Percentiles rank a stretch among this genome's conserved stretches.
Evolutionary conservation across 2,113 vertebrate genomes (phyloP).

Genomic region (Ovis aries): DNA sequence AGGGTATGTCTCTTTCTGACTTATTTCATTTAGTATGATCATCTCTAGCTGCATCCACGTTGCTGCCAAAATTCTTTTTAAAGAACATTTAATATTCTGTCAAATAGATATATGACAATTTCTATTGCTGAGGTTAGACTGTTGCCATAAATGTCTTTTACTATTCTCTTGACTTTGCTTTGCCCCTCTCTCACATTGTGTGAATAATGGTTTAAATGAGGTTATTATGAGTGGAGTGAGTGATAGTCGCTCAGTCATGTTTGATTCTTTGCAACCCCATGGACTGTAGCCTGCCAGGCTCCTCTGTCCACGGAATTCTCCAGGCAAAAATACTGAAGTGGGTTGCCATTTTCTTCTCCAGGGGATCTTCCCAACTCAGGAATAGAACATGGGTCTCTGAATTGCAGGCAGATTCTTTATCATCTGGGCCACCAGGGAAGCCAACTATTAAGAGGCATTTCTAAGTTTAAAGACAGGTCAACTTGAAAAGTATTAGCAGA

Average conservation of each 20-base stretch:
- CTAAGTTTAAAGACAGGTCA: background rate
- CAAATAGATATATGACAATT: background rate
- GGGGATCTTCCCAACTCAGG: background rate
- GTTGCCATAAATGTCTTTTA: background rate
- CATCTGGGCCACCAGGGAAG: background rate
- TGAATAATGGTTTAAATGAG: background rate
- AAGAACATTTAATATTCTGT: background rate
- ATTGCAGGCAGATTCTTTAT: background rate
- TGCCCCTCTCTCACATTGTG: background rate
- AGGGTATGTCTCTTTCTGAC: background rate
- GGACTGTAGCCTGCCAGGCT: background rate
- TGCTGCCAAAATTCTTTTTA: background rate
- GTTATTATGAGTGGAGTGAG: background rate
- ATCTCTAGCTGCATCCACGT: background rate
- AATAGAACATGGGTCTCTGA: background rate
- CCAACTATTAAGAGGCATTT: background rate
- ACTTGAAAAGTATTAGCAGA: background rate
- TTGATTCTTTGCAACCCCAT: background rate
- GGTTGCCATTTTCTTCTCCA: background rate
- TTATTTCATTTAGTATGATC: background rate
- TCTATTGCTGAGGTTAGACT: background rate
- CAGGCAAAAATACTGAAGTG: background rate
- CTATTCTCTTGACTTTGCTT: background rate
- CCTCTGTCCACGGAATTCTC: background rate
- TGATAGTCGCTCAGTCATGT: background rate